Evolutionary conservation across 2,888 invertebrate species (phyloP), one percentile per base, ranked within the genome.

Genomic region (Ischnura elegans): DNA sequence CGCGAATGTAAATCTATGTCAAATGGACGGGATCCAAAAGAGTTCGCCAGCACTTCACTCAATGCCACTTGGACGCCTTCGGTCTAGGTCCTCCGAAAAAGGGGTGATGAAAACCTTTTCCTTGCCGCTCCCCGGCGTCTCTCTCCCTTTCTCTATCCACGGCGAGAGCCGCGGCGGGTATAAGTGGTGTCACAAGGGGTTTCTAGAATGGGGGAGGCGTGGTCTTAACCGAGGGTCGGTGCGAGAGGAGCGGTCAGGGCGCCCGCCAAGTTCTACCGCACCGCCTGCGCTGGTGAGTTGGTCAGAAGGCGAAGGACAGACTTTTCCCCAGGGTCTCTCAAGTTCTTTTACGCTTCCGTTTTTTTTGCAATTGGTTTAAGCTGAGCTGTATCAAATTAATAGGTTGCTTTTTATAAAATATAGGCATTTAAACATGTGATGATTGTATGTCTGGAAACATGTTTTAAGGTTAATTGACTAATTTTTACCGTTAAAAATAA

Each of bases 1-100:
- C 76, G 36, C 76, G 76, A 76, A 76, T 76, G 76, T 76, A 76
- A 76, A 76, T 76, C 76, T 76, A 76, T 76, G 76, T 76, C 76
- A 76, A 76, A 76, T 76, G 76, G 76, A 76, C 76, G 76, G 76
- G 13, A 16, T 76, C 76, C 76, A 76, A 76, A 76, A 76, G 76
- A 76, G 76, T 76, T 29, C 76, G 76, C 76, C 76, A 76, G 36
- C 76, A 76, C 76, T 76, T 76, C 76, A 76, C 76, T 76, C 76
- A 76, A 76, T 36, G 76, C 76, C 76, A 36, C 10, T 29, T 10
- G 10, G 29, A 1, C 16, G 76, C 76, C 29, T 8, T 36, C 36
- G 8, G 4, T n/a, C 61, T n/a, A n/a, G n/a, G n/a, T n/a, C n/a
- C n/a, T n/a, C n/a, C 25, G 51, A 51, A 61, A 61, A 61, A n/a